Percentiles rank a stretch among this genome's conserved stretches.
Conservation (phyloP, 2,797 vertebrate genomes). For the Corythornis leucogaster region DNA sequence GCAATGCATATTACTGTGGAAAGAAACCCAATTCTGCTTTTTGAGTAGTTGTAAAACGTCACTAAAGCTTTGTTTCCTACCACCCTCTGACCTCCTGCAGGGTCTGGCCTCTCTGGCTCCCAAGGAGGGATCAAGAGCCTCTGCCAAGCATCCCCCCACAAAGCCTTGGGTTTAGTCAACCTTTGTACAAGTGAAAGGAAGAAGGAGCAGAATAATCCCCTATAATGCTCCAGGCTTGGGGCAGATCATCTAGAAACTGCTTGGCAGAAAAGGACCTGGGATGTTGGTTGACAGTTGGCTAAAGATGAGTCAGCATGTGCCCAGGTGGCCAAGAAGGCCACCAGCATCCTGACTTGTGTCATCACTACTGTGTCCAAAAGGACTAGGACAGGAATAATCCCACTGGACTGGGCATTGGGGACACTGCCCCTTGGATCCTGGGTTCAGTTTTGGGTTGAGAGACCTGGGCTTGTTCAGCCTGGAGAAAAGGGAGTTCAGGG, state of each 20-base stretch:
- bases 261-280: not conserved
- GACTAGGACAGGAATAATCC: too few relatives aligned
- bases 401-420: too few relatives aligned
- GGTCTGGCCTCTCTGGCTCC: not conserved
- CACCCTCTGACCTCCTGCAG: not conserved
- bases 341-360: too few relatives aligned
- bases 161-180: rapidly evolving
- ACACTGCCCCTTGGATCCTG: too few relatives aligned
- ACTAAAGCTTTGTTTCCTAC: not conserved
- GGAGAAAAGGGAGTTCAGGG: too few relatives aligned
- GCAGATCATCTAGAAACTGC: not conserved
- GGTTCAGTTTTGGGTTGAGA: not conserved
- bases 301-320: not conserved
- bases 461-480: too few relatives aligned
- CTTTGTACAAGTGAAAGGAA: not conserved
- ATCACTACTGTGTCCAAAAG: too few relatives aligned
- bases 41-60: not conserved
- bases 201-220: not conserved
- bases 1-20: not conserved
- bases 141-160: not conserved
- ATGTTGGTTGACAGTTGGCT: not conserved
- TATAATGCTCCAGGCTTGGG: not conserved
- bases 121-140: rapidly evolving
- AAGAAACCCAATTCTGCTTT: not conserved
- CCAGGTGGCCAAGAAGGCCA: not conserved